Conservation (phyloP, 2,888 invertebrate species). For the Artemia sinica region DNA sequence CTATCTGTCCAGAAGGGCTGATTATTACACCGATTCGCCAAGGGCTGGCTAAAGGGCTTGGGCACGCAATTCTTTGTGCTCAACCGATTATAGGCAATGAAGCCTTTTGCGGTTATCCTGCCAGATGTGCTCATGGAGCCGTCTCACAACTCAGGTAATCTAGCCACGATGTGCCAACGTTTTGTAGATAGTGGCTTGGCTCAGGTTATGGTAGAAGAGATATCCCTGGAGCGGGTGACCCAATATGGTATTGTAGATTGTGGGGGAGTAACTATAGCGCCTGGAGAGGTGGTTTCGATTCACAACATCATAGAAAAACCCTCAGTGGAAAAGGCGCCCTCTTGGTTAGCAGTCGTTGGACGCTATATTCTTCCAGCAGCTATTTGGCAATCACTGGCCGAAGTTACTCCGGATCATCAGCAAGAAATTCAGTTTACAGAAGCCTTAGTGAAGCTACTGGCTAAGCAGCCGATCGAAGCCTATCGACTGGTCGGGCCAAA, state of each 20-base stretch:
- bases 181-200: slow-evolving; percentile 8
- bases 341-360: neutral
- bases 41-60: slow-evolving; percentile 10
- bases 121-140: slow-evolving; percentile 14
- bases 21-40: neutral
- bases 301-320: neutral
- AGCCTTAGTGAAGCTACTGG: too few relatives aligned
- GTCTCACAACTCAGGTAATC: neutral
- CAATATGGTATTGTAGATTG: slow-evolving; percentile 1
- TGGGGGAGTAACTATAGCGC: neutral
- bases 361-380: too few relatives aligned
- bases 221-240: neutral
- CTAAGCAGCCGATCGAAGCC: too few relatives aligned
- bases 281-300: neutral
- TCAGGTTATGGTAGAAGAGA: neutral
- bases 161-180: neutral
- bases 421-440: too few relatives aligned
- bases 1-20: neutral
- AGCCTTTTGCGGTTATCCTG: slow-evolving; percentile 16
- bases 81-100: slow-evolving; percentile 6
- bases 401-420: too few relatives aligned
- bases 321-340: neutral
- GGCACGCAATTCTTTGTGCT: slow-evolving; percentile 14
- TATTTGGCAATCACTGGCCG: too few relatives aligned
- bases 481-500: neutral